Base-by-base conservation (phyloP, 2,888 invertebrate species). In the Merodon equestris region DNA sequence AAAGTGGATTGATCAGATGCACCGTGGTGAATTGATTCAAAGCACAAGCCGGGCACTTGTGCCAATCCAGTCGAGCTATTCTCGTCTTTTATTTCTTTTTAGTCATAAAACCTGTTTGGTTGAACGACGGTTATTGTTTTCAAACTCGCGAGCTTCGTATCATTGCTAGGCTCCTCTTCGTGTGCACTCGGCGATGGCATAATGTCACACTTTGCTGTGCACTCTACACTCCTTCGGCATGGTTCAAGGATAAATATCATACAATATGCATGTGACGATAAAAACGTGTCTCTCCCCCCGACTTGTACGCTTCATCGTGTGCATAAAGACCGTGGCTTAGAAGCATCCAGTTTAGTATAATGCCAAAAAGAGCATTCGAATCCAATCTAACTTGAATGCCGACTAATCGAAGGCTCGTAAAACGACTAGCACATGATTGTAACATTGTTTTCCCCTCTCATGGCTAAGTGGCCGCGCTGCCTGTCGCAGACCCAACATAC, bases 191-290 rank as follows among this genome's bases (percentile, higher is more conserved):
- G 19, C 47, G 50, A 7, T 44, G 53, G 47, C 60, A 66, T 66
- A 71, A 56, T 61, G 60, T 66, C 76, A 66, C 45, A 15, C 56
- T 38, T 67, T 54, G 64, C 48, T 47, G 53, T 27, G 27, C 27
- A 27, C 27, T 27, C 27, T 40, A 48, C 44, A 50, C 63, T 54
- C 48, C 44, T 57, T 45, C 27, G 50, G 13, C 60, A 42, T 51
- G 61, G 76, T 77, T 77, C 72, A 77, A 77, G 76, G 76, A 72
- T 77, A 72, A 72, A 38, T 51, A 77, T 77, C 66, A 61, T 57
- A 51, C 40, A 67, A 57, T 51, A 72, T 40, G 7, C 7, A 27
- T 27, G 27, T 4, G 27, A 27, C 7, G 7, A 27, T 27, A 27
- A 27, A 27, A 27, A 7, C 7, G 2, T 53, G 38, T 60, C 50